Conservation (phyloP, 2,797 vertebrate genomes). For the Hoplostethus mediterraneus region DNA sequence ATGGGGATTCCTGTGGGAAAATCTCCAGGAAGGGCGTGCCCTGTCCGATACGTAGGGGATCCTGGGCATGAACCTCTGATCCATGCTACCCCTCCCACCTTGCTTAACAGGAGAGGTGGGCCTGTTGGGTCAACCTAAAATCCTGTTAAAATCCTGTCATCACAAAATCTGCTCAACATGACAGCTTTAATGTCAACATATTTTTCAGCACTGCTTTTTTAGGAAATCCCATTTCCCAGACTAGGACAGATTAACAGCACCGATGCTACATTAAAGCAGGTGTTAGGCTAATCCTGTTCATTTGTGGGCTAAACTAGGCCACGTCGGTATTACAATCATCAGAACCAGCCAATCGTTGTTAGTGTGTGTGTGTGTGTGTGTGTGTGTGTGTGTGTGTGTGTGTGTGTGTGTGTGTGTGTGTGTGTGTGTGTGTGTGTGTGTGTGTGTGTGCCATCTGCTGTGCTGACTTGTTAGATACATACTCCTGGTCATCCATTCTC, state of each 20-base stretch:
- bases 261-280: slow-evolving; percentile 60
- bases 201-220: slow-evolving; percentile 53
- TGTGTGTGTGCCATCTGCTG: slow-evolving; percentile 69
- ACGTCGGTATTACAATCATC: slow-evolving; percentile 73
- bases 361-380: slow-evolving; percentile 53
- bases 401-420: slow-evolving; percentile 51
- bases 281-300: slow-evolving; percentile 72
- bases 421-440: slow-evolving; percentile 29
- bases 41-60: slow-evolving; percentile 4
- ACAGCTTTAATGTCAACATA: slow-evolving; percentile 48
- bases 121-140: slow-evolving; percentile 28
- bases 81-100: background rate
- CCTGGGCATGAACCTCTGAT: slow-evolving; percentile 1
- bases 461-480: slow-evolving; percentile 23
- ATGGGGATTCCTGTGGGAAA: no score
- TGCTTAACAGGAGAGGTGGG: background rate
- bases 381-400: slow-evolving; percentile 29
- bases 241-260: slow-evolving; percentile 65
- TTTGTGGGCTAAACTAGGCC: slow-evolving; percentile 79
- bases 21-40: no score
- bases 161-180: slow-evolving; percentile 41
- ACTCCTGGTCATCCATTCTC: slow-evolving; percentile 44
- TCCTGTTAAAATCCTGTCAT: slow-evolving; percentile 20
- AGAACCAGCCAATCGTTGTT: slow-evolving; percentile 76
- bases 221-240: slow-evolving; percentile 70